These are phyloP conservation scores for Plusia festucae DNA, from an alignment of 2,888 invertebrate species.

Conservation along the genomic window DNA sequence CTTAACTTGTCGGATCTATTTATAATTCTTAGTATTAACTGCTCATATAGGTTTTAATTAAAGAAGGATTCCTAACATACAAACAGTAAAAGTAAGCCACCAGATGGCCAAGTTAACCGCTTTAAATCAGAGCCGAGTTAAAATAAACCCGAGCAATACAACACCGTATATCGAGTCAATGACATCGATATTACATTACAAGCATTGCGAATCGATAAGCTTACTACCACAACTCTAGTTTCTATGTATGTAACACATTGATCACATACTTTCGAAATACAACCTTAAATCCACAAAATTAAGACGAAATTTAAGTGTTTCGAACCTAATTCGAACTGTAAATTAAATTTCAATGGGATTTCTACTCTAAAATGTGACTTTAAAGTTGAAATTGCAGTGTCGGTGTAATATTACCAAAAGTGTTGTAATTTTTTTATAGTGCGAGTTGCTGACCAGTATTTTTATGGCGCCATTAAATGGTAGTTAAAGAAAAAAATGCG, in stretches of 20 bases:
- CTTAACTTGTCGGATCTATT: too few relatives aligned
- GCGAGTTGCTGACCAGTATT: slow-evolving; percentile 32
- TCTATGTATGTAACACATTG: slow-evolving; percentile 21
- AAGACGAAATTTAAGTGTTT: slow-evolving; percentile 24
- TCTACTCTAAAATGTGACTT: not conserved
- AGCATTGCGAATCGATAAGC: slow-evolving; percentile 67
- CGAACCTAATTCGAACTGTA: slow-evolving; percentile 22
- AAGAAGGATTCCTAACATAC: not conserved
- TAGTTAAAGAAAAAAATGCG: slow-evolving; percentile 34
- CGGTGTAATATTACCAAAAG: slow-evolving; percentile 35
- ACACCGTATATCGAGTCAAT: slow-evolving; percentile 70
- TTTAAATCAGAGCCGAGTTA: slow-evolving; percentile 34
- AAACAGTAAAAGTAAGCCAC: slow-evolving; percentile 5
- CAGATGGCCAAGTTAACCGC: slow-evolving; percentile 11
- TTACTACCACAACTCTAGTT: slow-evolving; percentile 48
- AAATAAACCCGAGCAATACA: slow-evolving; percentile 55
- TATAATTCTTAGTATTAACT: too few relatives aligned
- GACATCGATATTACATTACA: slow-evolving; percentile 74
- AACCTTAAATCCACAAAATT: slow-evolving; percentile 15
- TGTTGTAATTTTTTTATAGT: slow-evolving; percentile 38
- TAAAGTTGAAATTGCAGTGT: slow-evolving; percentile 26
- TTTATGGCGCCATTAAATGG: slow-evolving; percentile 44
- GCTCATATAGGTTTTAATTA: too few relatives aligned
- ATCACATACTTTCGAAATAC: slow-evolving; percentile 18
- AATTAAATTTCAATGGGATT: slow-evolving; percentile 10